Base-by-base conservation (phyloP, 1,140 invertebrate species). In the Eumeta japonica region DNA sequence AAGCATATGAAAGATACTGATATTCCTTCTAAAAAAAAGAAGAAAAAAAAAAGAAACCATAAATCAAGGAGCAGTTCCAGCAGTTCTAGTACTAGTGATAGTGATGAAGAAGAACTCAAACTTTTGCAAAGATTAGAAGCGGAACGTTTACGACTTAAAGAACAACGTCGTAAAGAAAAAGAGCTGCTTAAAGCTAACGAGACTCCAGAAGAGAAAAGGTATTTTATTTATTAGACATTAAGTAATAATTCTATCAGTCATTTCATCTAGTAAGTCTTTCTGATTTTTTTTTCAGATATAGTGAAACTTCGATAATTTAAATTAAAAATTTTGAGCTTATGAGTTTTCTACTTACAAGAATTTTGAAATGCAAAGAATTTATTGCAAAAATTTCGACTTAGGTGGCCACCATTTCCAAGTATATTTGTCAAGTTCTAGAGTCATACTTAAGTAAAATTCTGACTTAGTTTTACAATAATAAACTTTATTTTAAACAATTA, bases 181-280 rank as follows among this genome's bases (percentile, higher is more conserved):
- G 90, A 94, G 48, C 39, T 87, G 19, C 60, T 88, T 49, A 98
- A 98, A 76, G 84, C 88, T 0, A 84, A 84, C 28, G 96, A 98
- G 80, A 97, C 95, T 1, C 89, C 94, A 1, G 94, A 97, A 67
- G 93, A 98, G 58, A 98, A 97, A 62, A 74, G 72, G 72, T 75
- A 48, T n/a, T 11, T 48, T 17, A 20, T 34, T 10, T 29, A 37
- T 15, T 24, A 16, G 18, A 16, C 2, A 15, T 15, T n/a, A n/a
- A n/a, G n/a, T n/a, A n/a, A n/a, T n/a, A n/a, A n/a, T 27, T n/a
- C 24, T 27, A 27, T 9, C 9, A 9, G n/a, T 27, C 24, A 27
- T 9, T 9, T 9, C 9, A 27, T n/a, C 9, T 27, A n/a, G n/a
- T 27, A 27, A 27, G 9, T 27, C 7, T 27, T 27, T 9, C 7